These are phyloP conservation scores for Piscicola geometra DNA, from an alignment of 2,888 invertebrate genomes.

Conservation along the genomic window DNA sequence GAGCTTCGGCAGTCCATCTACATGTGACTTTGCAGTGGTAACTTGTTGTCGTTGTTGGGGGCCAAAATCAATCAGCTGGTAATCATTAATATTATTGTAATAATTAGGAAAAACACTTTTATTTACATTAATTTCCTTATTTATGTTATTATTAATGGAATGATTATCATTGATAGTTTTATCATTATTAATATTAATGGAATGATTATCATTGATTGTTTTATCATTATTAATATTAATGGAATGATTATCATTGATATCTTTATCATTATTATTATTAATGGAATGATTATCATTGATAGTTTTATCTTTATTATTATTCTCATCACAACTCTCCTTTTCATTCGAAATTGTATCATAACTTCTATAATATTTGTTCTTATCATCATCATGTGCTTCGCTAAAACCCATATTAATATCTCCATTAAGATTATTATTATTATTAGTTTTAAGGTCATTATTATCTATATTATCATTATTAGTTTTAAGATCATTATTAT, in stretches of 20 bases:
- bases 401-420: neutral
- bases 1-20: too few species aligned
- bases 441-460: neutral
- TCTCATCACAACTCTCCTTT: neutral
- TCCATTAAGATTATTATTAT: slow-evolving; percentile 10
- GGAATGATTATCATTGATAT: neutral
- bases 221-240: slow-evolving; percentile 6
- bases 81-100: slow-evolving; percentile 1
- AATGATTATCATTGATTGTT: neutral
- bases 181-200: neutral
- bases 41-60: too few species aligned
- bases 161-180: neutral
- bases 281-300: neutral
- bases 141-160: neutral
- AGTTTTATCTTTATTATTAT: neutral
- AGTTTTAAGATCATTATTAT: neutral
- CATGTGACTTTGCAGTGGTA: too few species aligned
- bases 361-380: neutral
- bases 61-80: too few species aligned
- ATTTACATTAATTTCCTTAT: neutral
- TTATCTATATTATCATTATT: neutral
- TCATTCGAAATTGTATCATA: too few species aligned
- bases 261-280: slow-evolving; percentile 1
- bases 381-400: too few species aligned
- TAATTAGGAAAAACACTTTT: neutral